These are phyloP conservation scores for Puma concolor DNA, from an alignment of 2,113 vertebrate species.

Conservation along the genomic window DNA sequence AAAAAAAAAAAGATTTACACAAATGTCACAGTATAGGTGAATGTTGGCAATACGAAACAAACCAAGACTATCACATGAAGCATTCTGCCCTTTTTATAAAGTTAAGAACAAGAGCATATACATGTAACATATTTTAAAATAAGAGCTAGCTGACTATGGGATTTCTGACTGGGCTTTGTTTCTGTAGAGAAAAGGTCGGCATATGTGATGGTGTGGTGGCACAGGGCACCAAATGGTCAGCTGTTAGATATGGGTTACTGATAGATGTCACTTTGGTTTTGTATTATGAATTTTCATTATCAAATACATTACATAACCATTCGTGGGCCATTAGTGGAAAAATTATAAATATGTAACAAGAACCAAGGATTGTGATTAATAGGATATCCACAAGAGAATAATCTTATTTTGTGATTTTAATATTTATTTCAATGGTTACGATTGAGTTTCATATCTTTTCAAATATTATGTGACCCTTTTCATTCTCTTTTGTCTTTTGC, in stretches of 20 bases:
- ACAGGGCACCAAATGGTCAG: not conserved
- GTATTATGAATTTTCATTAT: not conserved
- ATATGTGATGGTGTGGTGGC: no score
- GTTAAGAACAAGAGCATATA: not conserved
- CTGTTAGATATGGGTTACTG: not conserved
- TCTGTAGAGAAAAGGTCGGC: not conserved
- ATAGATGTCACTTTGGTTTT: not conserved
- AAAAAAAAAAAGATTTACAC: not conserved
- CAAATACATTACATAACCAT: not conserved
- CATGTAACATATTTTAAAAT: not conserved
- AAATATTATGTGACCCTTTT: not conserved
- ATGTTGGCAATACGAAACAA: not conserved
- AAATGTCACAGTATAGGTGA: not conserved
- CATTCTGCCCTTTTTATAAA: not conserved
- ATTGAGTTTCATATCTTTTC: not conserved
- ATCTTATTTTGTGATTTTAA: not conserved
- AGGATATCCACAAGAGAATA: not conserved
- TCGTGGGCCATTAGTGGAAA: not conserved
- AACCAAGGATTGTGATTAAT: not conserved
- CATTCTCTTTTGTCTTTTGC: not conserved
- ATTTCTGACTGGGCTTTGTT: not conserved
- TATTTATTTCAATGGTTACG: not conserved
- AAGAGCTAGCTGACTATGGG: not conserved
- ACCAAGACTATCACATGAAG: not conserved
- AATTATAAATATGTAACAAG: not conserved